These are phyloP conservation scores for Zoanthus sociatus DNA, from an alignment of 92 coral and sea anemone genomes.

Conservation along the genomic window DNA sequence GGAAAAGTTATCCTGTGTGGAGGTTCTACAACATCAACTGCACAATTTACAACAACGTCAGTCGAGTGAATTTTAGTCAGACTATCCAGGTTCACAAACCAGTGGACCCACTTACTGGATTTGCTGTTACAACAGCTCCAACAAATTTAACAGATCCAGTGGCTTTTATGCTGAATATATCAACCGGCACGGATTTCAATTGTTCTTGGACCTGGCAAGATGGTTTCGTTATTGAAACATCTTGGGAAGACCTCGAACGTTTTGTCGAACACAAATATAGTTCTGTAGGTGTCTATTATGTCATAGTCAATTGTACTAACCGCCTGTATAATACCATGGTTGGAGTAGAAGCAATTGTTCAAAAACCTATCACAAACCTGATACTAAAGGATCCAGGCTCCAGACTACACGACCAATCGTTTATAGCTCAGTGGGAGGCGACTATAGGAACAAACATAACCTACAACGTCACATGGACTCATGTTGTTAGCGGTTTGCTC, in stretches of 20 bases:
- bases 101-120: slow-evolving; percentile 76
- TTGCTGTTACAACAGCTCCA: slow-evolving; percentile 62
- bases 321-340: slow-evolving; percentile 80
- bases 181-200: slow-evolving; percentile 81
- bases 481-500: slow-evolving; percentile 29
- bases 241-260: slow-evolving; percentile 71
- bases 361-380: slow-evolving; percentile 67
- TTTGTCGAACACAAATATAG: slow-evolving; percentile 68
- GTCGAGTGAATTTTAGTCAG: slow-evolving; percentile 59
- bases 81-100: slow-evolving; percentile 88
- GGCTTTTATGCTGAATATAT: slow-evolving; percentile 79
- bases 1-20: slow-evolving; percentile 64
- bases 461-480: slow-evolving; percentile 66
- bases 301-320: slow-evolving; percentile 75
- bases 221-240: slow-evolving; percentile 47
- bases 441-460: slow-evolving; percentile 79
- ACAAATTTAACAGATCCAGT: slow-evolving; percentile 81
- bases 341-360: slow-evolving; percentile 74
- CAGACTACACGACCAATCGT: slow-evolving; percentile 55
- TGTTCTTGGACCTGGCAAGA: slow-evolving; percentile 89
- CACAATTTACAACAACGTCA: slow-evolving; percentile 81
- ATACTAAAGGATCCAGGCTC: slow-evolving; percentile 54
- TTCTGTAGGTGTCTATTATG: slow-evolving; percentile 66
- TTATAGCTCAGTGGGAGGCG: slow-evolving; percentile 55
- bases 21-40: slow-evolving; percentile 64